Evolutionary conservation across 1,140 invertebrate genomes (phyloP).

Genomic region (Lysiphlebus fabarum): DNA sequence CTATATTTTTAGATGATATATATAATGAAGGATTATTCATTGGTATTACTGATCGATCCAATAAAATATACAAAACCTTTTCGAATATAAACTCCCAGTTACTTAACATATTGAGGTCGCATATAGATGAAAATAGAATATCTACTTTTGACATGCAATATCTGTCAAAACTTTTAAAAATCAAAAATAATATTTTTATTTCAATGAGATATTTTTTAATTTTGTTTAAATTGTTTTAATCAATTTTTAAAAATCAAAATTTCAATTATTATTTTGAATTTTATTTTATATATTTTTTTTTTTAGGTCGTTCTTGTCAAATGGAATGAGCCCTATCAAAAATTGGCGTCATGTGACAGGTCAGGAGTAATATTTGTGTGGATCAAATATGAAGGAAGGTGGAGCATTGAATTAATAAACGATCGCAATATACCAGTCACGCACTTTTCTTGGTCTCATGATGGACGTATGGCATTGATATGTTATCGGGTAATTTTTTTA

Average conservation of each 20-base stretch:
- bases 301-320: constrained; percentile 89
- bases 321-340: constrained; percentile 99
- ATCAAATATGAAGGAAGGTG: constrained; percentile 98
- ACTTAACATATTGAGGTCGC: too few relatives aligned
- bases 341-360: constrained; percentile 94
- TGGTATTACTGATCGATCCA: too few relatives aligned
- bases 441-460: constrained; percentile 99
- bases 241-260: too few relatives aligned
- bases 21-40: too few relatives aligned
- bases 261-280: too few relatives aligned
- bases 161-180: too few relatives aligned
- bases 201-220: not conserved
- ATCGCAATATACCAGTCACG: constrained; percentile 91
- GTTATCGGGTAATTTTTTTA: constrained; percentile 74
- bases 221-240: not conserved
- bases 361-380: constrained; percentile 98
- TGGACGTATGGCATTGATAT: constrained; percentile 96
- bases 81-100: too few relatives aligned
- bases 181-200: too few relatives aligned
- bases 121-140: too few relatives aligned
- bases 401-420: constrained; percentile 99
- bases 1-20: too few relatives aligned
- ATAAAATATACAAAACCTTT: too few relatives aligned
- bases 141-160: too few relatives aligned
- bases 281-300: not conserved